phyloP scores from a whole-genome alignment of 2,113 vertebrate genomes.

The Eira barbara region DNA sequence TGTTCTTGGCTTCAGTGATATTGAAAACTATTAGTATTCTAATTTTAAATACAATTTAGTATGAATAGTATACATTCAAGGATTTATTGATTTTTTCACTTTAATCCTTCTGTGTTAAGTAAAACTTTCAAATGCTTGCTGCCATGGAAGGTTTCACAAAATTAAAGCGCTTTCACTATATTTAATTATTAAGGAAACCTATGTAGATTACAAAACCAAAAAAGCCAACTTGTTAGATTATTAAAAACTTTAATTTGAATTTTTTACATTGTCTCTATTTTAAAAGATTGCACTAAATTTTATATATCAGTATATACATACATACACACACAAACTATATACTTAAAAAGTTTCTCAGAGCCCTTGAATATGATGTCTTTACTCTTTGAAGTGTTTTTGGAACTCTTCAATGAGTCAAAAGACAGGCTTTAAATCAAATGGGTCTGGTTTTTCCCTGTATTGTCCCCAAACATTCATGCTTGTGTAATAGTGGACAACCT shows the following conservation, averaged over 20 bases:
- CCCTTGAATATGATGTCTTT: not conserved
- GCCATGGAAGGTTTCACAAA: not conserved
- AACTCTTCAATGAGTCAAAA: not conserved
- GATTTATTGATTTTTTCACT: constrained; percentile 57
- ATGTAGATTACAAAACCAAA: constrained; percentile 11
- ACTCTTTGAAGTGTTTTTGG: constrained; percentile 10
- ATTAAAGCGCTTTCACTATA: constrained; percentile 26
- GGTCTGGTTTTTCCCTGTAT: not conserved
- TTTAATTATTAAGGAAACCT: constrained; percentile 42
- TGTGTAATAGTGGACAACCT: not conserved
- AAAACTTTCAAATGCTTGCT: constrained; percentile 30
- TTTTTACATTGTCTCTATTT: constrained; percentile 19
- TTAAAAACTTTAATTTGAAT: constrained; percentile 17
- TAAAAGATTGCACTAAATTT: not conserved
- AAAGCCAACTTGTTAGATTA: not conserved
- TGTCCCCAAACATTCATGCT: not conserved
- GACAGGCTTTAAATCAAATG: not conserved
- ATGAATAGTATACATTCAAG: not conserved
- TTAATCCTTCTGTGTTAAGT: constrained; percentile 47
- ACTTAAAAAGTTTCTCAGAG: not conserved
- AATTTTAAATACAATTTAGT: constrained; percentile 53
- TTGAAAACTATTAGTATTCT: constrained; percentile 22
- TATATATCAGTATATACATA: not conserved
- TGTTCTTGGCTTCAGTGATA: constrained; percentile 44
- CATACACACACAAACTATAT: not conserved